Percentiles rank a stretch among this genome's conserved stretches.
phyloP scores from a whole-genome alignment of 2,797 vertebrate species.

The Oreonectes daqikongensis region DNA sequence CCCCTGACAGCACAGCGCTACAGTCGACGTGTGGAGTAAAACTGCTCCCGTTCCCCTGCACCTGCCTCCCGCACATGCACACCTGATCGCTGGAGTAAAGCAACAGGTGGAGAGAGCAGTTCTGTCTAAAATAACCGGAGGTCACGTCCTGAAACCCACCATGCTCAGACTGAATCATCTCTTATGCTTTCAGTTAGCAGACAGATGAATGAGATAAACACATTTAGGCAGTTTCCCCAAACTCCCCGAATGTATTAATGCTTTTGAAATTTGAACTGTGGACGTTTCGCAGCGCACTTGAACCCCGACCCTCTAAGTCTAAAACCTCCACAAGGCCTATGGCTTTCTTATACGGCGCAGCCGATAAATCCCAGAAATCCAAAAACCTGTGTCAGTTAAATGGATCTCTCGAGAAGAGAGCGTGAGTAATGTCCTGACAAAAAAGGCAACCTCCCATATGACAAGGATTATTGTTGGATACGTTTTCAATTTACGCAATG shows the following conservation, averaged over 20 bases:
- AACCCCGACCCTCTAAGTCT: constrained; percentile 16
- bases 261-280: constrained; percentile 33
- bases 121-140: neutral
- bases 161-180: constrained; percentile 7
- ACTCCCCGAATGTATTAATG: constrained; percentile 2
- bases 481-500: constrained; percentile 55
- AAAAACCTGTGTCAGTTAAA: constrained; percentile 36
- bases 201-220: constrained; percentile 25
- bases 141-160: neutral
- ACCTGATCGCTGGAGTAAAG: constrained; percentile 13
- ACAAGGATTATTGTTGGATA: constrained; percentile 60
- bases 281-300: neutral
- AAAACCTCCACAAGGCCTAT: constrained; percentile 5
- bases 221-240: constrained; percentile 15
- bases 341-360: constrained; percentile 9
- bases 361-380: constrained; percentile 45
- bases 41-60: constrained; percentile 36
- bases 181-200: neutral
- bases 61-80: constrained; percentile 44
- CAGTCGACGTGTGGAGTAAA: constrained; percentile 19
- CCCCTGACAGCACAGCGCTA: constrained; percentile 18
- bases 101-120: constrained; percentile 15
- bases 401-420: constrained; percentile 47
- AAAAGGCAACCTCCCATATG: constrained; percentile 61
- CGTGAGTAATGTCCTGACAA: constrained; percentile 64